Evolutionary conservation across 2,113 vertebrate genomes (phyloP).

Genomic region (Hippocampus mohnikei): DNA sequence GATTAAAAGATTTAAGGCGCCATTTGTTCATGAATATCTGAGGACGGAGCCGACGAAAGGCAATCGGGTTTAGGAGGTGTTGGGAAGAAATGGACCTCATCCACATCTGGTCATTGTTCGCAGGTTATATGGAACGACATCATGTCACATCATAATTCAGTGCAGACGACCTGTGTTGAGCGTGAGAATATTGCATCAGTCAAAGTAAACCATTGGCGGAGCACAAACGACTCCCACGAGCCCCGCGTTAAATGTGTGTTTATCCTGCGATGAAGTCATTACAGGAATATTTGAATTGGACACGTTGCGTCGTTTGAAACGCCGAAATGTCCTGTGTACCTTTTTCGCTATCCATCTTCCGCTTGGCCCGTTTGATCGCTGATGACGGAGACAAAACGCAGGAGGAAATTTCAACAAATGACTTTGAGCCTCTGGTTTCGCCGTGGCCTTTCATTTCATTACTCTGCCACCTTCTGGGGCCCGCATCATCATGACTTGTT

Average conservation of each 20-base stretch:
- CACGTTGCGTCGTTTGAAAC: slow-evolving; percentile 6
- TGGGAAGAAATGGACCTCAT: slow-evolving; percentile 52
- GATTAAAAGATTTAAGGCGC: slow-evolving; percentile 69
- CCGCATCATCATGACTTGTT: neutral
- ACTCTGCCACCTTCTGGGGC: slow-evolving; percentile 5
- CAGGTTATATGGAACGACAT: neutral
- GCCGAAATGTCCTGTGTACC: slow-evolving; percentile 3
- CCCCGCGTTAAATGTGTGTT: neutral
- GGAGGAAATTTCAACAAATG: slow-evolving; percentile 16
- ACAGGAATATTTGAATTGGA: slow-evolving; percentile 5
- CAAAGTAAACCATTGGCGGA: slow-evolving; percentile 3
- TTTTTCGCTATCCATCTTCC: slow-evolving; percentile 3
- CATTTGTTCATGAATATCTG: slow-evolving; percentile 70
- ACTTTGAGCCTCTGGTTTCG: slow-evolving; percentile 3
- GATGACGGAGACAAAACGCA: slow-evolving; percentile 12
- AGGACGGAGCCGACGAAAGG: slow-evolving; percentile 46
- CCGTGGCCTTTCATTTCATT: slow-evolving; percentile 6
- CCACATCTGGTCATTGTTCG: slow-evolving; percentile 56
- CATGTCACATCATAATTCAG: neutral
- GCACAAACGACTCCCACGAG: neutral
- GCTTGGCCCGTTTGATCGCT: neutral
- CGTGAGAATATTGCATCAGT: slow-evolving; percentile 4
- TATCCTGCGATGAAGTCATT: slow-evolving; percentile 23
- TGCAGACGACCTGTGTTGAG: neutral
- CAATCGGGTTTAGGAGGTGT: slow-evolving; percentile 58